Evolutionary conservation across 2,888 invertebrate genomes (phyloP), one percentile per base, ranked within the genome.

Genomic region (Drosophila koepferae): DNA sequence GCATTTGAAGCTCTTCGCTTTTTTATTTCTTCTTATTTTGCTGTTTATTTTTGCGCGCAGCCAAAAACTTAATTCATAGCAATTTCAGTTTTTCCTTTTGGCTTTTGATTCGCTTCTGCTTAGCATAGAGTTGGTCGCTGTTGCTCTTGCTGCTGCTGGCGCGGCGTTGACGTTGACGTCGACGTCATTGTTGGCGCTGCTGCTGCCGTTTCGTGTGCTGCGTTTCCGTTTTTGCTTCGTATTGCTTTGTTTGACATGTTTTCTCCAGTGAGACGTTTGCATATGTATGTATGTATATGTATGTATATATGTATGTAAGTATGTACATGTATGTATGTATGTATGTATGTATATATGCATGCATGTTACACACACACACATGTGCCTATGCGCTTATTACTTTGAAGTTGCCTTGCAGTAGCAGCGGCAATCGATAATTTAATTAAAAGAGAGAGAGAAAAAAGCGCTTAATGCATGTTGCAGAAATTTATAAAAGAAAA

Each of bases 51-150:
- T 72, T 70, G 75, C 71, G 76, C 76, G 66, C 77, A 70, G 69
- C 62, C 80, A 75, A 80, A 74, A 85, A 81, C 71, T 88, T 86
- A 89, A 89, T 88, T 88, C 83, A 82, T 76, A 71, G 78, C 81
- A 81, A 77, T 77, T 72, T 69, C 69, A 82, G 83, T 80, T 85
- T 82, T 82, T 82, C 59, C 89, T 86, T 82, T 86, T 80, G 63
- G 80, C 76, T 72, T 72, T 78, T 77, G 60, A 68, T 88, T 82
- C 86, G 86, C 75, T 63, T 58, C 71, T 69, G 56, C 60, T 59
- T 61, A 43, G 51, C 43, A 54, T 64, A 61, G 64, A 65, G 60
- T 59, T 58, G 73, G 41, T 43, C 46, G 66, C 38, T 38, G 38
- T 16, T 16, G 38, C 38, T 38, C 6, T 16, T 16, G 38, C 20